Base-by-base conservation (phyloP, 2,113 vertebrate genomes). In the Heterochromis multidens region DNA sequence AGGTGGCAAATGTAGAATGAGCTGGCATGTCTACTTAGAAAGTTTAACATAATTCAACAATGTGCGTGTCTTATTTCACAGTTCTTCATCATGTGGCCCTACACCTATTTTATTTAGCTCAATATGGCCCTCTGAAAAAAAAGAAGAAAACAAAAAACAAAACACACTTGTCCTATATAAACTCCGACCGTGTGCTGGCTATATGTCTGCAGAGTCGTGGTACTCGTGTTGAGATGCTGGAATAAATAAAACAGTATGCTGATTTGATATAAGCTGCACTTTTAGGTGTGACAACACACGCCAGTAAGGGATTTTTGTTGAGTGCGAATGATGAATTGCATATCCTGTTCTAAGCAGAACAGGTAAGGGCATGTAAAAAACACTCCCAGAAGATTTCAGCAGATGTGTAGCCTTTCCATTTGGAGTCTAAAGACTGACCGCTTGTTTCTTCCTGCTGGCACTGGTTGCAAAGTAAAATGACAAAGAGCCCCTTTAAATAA, bases 261-360 rank as follows among this genome's bases (percentile, higher is more conserved):
- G 23, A 72, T 19, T 49, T 56, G 23, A 25, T 3, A 25, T 19
- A 12, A 80, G 25, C 17, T 21, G 9, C 9, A 27, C 17, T 80
- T 59, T 57, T 16, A 85, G 31, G 81, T 65, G 17, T 8, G 62
- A 63, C 60, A 19, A 33, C 27, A 52, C 52, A 56, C n/a, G 54
- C 11, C 4, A 1, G 10, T 59, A 1, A 4, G 25, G 57, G 33
- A 49, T 52, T 78, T 61, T 61, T 67, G 25, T 52, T 19, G 57
- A 58, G 35, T 81, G 13, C 65, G 11, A 74, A 27, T 13, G 40
- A 89, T 13, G 16, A 40, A 54, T 23, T 33, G 79, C 12, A 74
- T 67, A 3, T 86, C 74, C 80, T 92, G 87, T 59, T 74, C 74
- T 74, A 65, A 62, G 60, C 63, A 12, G 27, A 80, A 85, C 81